Conservation (phyloP, 2,797 vertebrate genomes). For the Acipenser transmontanus region DNA sequence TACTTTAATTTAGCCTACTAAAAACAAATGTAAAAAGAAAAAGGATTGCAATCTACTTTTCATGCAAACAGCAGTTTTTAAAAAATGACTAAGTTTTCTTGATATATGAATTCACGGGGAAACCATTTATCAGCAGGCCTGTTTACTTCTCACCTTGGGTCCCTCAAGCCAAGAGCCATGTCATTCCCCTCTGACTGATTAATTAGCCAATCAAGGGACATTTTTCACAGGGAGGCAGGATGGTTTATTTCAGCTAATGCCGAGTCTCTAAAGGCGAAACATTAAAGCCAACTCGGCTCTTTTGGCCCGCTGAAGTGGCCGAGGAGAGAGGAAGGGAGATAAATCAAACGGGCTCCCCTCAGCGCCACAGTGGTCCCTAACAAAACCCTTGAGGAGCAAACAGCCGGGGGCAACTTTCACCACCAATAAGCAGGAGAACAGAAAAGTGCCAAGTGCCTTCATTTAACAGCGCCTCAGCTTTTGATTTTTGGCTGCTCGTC, state of each 20-base stretch:
- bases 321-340: conserved; percentile 79
- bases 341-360: conserved; percentile 85
- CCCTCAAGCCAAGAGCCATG: conserved; percentile 91
- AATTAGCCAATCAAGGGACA: conserved; percentile 99
- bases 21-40: conserved; percentile 34
- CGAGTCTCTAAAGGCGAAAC: conserved; percentile 78
- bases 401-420: conserved; percentile 57
- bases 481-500: conserved; percentile 54
- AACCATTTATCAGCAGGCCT: conserved; percentile 96
- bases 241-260: conserved; percentile 95
- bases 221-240: conserved; percentile 95
- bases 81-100: conserved; percentile 97
- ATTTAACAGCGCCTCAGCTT: conserved; percentile 47
- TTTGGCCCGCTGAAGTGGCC: conserved; percentile 81
- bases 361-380: conserved; percentile 68
- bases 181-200: conserved; percentile 99
- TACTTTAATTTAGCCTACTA: background rate
- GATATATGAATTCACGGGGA: conserved; percentile 97
- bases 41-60: conserved; percentile 60
- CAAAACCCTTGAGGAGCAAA: conserved; percentile 80
- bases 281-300: conserved; percentile 96
- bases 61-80: conserved; percentile 78
- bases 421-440: conserved; percentile 61
- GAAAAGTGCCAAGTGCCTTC: conserved; percentile 50
- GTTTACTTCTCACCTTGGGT: conserved; percentile 82